Conservation (phyloP, 2,797 vertebrate species). For the Sciaenops ocellatus region DNA sequence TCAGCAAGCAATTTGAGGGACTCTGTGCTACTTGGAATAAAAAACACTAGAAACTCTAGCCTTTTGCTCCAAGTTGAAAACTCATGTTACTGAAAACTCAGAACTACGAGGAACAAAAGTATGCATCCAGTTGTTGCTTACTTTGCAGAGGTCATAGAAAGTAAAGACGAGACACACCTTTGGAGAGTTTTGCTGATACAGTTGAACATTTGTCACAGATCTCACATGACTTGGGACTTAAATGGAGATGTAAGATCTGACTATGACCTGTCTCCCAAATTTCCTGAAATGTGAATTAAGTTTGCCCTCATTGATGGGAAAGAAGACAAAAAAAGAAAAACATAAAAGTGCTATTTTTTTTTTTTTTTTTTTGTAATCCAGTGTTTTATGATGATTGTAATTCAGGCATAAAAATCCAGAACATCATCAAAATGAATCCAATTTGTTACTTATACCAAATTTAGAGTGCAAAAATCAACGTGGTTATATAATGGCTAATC, state of each 20-base stretch:
- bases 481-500: background rate
- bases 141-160: background rate
- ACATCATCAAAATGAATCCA: background rate
- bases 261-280: background rate
- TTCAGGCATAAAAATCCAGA: background rate
- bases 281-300: background rate
- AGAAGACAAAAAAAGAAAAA: background rate
- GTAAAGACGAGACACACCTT: background rate
- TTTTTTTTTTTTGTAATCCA: background rate
- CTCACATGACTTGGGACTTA: background rate
- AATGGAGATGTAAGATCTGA: background rate
- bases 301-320: background rate
- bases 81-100: background rate
- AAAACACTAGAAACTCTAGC: background rate
- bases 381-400: conserved; percentile 7
- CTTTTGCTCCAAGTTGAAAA: background rate
- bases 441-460: background rate
- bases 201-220: background rate
- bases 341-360: background rate
- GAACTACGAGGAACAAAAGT: background rate
- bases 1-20: background rate
- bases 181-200: background rate
- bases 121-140: background rate
- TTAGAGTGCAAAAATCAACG: background rate
- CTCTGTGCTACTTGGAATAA: background rate